Conservation (phyloP, 2,113 vertebrate genomes). For the Syngnathus scovelli region DNA sequence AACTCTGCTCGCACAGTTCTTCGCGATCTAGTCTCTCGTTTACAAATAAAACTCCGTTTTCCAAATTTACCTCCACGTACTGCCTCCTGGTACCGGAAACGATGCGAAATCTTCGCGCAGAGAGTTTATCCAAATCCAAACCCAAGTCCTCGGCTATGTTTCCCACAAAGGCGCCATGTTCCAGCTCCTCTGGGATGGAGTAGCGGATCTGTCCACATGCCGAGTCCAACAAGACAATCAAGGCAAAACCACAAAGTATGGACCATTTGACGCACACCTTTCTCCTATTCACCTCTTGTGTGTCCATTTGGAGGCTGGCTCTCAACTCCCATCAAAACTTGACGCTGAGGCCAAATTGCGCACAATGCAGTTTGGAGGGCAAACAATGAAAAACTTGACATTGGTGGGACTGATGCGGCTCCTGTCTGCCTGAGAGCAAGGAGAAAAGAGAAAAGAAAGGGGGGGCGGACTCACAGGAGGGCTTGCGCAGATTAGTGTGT, state of each 20-base stretch:
- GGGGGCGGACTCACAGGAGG: conserved; percentile 27
- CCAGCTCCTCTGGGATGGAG: conserved; percentile 66
- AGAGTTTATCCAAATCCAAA: conserved; percentile 59
- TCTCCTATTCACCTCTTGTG: conserved; percentile 26
- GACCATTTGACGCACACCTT: conserved; percentile 33
- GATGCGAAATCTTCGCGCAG: conserved; percentile 64
- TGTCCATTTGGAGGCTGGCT: conserved; percentile 46
- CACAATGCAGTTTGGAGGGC: conserved; percentile 3
- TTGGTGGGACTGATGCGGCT: conserved; percentile 35
- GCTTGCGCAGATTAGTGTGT: conserved; percentile 46
- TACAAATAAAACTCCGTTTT: conserved; percentile 66
- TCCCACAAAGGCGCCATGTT: conserved; percentile 67
- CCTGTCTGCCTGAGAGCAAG: conserved; percentile 34
- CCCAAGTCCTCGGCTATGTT: conserved; percentile 69
- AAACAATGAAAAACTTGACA: conserved; percentile 37
- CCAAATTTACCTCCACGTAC: conserved; percentile 66
- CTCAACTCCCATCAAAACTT: conserved; percentile 18
- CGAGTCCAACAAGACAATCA: conserved; percentile 46
- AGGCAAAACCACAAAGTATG: conserved; percentile 14
- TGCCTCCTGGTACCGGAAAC: conserved; percentile 64
- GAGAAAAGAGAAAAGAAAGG: conserved; percentile 27
- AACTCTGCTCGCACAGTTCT: conserved; percentile 66
- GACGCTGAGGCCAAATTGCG: conserved; percentile 15
- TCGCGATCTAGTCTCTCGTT: conserved; percentile 65
- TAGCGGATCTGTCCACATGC: conserved; percentile 64